Evolutionary conservation across 2,888 invertebrate genomes (phyloP).

Genomic region (Epistrophe grossulariae): DNA sequence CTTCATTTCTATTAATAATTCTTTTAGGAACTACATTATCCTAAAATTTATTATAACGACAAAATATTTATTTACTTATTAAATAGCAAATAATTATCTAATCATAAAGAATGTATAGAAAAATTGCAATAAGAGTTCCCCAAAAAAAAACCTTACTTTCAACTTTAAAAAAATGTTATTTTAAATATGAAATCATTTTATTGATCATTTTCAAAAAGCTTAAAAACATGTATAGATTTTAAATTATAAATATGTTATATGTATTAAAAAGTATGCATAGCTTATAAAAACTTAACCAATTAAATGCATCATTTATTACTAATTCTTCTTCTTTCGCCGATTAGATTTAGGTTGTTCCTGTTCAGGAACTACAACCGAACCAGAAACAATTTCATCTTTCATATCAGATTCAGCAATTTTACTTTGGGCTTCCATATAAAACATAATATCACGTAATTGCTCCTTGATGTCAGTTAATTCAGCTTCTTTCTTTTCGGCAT

Average conservation of each 20-base stretch:
- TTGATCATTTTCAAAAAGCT: conserved; percentile 50
- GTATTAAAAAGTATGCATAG: conserved; percentile 32
- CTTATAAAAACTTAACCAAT: conserved; percentile 31
- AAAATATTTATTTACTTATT: too few relatives aligned
- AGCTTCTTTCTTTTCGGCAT: conserved; percentile 86
- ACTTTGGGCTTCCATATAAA: conserved; percentile 94
- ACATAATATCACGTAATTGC: conserved; percentile 98
- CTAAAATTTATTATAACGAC: too few relatives aligned
- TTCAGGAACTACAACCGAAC: conserved; percentile 81
- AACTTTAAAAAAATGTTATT: background rate
- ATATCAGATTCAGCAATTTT: conserved; percentile 83
- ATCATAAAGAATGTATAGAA: too few relatives aligned
- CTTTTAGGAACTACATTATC: too few relatives aligned
- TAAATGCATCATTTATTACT: conserved; percentile 36
- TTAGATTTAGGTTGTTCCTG: conserved; percentile 77
- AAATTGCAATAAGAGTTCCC: too few relatives aligned
- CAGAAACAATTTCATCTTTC: conserved; percentile 81
- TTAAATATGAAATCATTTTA: conserved; percentile 34
- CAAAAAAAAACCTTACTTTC: too few relatives aligned
- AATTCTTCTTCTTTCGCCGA: conserved; percentile 81
- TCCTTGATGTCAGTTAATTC: conserved; percentile 94
- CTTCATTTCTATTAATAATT: too few relatives aligned
- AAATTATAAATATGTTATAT: background rate
- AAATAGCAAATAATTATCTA: too few relatives aligned
- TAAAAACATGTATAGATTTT: conserved; percentile 38